Evolutionary conservation across 1,140 invertebrate species (phyloP).

Genomic region (Sminthurides bifidus): DNA sequence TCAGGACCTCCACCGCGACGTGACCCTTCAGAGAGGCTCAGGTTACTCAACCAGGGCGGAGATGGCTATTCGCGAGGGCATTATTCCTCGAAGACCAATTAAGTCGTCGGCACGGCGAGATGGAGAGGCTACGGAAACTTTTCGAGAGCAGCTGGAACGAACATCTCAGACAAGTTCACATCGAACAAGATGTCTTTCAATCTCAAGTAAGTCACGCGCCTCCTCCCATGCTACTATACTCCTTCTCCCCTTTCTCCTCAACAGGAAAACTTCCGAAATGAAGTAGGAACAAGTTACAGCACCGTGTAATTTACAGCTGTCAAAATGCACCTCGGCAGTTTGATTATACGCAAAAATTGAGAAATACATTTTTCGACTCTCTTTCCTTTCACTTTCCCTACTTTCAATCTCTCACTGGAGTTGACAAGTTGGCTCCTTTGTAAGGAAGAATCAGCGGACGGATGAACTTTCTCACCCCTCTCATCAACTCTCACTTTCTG

Average conservation of each 20-base stretch:
- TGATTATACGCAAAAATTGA: too few relatives aligned
- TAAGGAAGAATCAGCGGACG: too few relatives aligned
- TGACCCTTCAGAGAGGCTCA: constrained; percentile 32
- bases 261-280: neutral
- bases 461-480: too few relatives aligned
- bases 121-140: constrained; percentile 45
- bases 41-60: constrained; percentile 26
- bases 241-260: neutral
- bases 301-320: neutral
- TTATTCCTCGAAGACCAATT: constrained; percentile 50
- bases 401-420: too few relatives aligned
- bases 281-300: neutral
- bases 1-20: constrained; percentile 49
- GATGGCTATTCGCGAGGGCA: constrained; percentile 41
- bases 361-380: too few relatives aligned
- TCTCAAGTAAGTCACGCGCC: constrained; percentile 40
- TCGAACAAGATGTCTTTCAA: constrained; percentile 56
- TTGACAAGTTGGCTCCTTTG: too few relatives aligned
- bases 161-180: constrained; percentile 51
- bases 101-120: constrained; percentile 49
- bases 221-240: neutral
- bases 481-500: too few relatives aligned
- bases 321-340: too few relatives aligned
- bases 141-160: constrained; percentile 46
- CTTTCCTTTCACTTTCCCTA: too few relatives aligned